Conservation (phyloP, 2,797 vertebrate species). For the Octomys mimax region DNA sequence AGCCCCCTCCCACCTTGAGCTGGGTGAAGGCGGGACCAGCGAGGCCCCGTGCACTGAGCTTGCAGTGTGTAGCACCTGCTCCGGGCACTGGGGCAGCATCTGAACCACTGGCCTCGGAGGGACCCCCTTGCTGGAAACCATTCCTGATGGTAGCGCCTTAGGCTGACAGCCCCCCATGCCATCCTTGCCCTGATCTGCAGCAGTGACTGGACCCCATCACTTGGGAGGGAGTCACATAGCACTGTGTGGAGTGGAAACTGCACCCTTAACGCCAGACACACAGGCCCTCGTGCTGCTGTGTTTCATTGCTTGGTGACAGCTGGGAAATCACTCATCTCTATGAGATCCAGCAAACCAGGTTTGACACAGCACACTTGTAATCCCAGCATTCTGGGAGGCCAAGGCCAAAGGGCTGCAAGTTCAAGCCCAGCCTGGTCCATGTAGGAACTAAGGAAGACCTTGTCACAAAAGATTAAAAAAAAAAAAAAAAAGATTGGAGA, state of each 20-base stretch:
- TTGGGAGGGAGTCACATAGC: not conserved
- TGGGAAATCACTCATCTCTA: not conserved
- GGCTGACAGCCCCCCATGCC: accelerated
- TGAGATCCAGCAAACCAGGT: not conserved
- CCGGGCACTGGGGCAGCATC: not conserved
- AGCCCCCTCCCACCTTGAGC: not conserved
- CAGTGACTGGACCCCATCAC: not conserved
- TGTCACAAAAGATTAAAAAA: not conserved
- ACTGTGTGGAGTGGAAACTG: not conserved
- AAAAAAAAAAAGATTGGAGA: not conserved
- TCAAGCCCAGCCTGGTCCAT: not conserved
- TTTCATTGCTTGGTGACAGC: not conserved
- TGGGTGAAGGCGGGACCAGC: not conserved
- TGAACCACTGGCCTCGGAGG: constrained; percentile 36
- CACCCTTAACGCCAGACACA: accelerated
- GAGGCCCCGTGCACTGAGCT: not conserved
- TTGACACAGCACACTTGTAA: not conserved
- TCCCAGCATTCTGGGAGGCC: not conserved
- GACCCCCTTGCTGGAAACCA: not conserved
- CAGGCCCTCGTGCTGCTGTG: not conserved
- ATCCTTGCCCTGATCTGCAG: not conserved
- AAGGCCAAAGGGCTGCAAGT: not conserved
- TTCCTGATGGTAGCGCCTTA: not conserved
- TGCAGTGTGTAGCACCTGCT: not conserved
- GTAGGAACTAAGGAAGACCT: not conserved